Evolutionary conservation across 2,797 vertebrate species (phyloP), one percentile per base, ranked within the genome.

Genomic region (Sebastes baramenuke): DNA sequence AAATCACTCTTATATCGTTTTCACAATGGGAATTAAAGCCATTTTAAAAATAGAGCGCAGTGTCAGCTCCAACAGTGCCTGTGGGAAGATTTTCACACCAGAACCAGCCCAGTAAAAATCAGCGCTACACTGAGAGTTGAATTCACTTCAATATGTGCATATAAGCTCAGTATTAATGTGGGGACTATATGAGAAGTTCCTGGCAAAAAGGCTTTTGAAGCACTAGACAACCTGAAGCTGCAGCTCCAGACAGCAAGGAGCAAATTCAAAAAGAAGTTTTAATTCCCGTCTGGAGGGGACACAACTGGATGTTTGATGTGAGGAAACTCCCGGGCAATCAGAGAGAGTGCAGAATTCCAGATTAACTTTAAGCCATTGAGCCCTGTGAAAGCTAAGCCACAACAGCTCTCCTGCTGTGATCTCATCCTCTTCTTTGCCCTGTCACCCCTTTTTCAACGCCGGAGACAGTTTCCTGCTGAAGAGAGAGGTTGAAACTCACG

Each of bases 381-480:
- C 77, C 72, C 84, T 89, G 88, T 87, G 88, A 89, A 91, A 87
- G 87, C 72, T 86, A 84, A 91, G 88, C 88, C 89, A 92, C 86
- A 90, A 88, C 92, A 92, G 83, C 88, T 88, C 92, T 87, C 91
- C 91, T 86, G 88, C 91, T 91, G 93, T 77, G 90, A 89, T 85
- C 87, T 87, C 88, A 87, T 90, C 92, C 91, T 91, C 81, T 59
- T 86, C 86, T 89, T 69, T 86, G 75, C 70, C 75, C 79, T 22
- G 76, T 87, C 87, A 82, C 84, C 81, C 65, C 56, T 64, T 65
- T 67, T 77, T 66, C 46, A 74, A 76, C 4, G 6, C 74, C 4
- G 11, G 81, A 77, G 74, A 80, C 54, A 27, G 71, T 67, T 87
- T 93, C 70, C 80, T 68, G 61, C 79, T 32, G 71, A 80, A 84